phyloP scores from a whole-genome alignment of 2,888 invertebrate genomes.

The Hydrotaea diabolus region DNA sequence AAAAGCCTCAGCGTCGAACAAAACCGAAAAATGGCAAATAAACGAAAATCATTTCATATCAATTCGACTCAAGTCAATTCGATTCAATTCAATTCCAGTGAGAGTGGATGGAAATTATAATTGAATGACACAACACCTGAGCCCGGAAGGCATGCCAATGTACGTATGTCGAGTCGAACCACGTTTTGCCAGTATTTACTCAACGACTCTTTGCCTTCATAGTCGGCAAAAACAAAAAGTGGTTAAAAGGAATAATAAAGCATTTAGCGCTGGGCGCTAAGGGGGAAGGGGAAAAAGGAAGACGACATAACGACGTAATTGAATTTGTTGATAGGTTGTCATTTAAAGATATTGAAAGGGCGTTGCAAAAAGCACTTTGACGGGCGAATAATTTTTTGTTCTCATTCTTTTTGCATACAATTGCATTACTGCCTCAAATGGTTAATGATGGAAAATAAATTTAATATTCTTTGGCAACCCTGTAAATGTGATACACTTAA shows the following conservation, averaged over 20 bases:
- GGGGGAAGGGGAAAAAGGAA: not conserved
- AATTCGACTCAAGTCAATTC: slow-evolving; percentile 26
- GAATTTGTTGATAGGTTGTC: slow-evolving; percentile 67
- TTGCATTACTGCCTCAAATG: slow-evolving; percentile 47
- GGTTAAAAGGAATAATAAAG: slow-evolving; percentile 45
- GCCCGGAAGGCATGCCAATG: slow-evolving; percentile 67
- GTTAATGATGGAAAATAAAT: slow-evolving; percentile 2
- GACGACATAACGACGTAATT: slow-evolving; percentile 64
- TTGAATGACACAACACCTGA: slow-evolving; percentile 77
- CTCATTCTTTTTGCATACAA: slow-evolving; percentile 40
- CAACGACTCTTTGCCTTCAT: slow-evolving; percentile 24
- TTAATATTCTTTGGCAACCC: not conserved
- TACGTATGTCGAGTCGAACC: slow-evolving; percentile 17
- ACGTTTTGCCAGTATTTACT: slow-evolving; percentile 17
- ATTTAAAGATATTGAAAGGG: slow-evolving; percentile 63
- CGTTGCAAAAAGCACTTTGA: slow-evolving; percentile 44
- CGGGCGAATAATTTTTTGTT: slow-evolving; percentile 14
- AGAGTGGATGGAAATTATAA: slow-evolving; percentile 73
- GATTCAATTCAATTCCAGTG: slow-evolving; percentile 63
- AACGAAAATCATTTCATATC: slow-evolving; percentile 49
- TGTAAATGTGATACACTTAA: not conserved
- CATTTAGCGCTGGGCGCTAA: slow-evolving; percentile 51
- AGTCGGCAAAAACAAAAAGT: slow-evolving; percentile 34
- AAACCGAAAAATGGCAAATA: slow-evolving; percentile 60
- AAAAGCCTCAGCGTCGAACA: slow-evolving; percentile 39